Evolutionary conservation across 2,797 vertebrate species (phyloP).

Genomic region (Ctenopoma multispine): DNA sequence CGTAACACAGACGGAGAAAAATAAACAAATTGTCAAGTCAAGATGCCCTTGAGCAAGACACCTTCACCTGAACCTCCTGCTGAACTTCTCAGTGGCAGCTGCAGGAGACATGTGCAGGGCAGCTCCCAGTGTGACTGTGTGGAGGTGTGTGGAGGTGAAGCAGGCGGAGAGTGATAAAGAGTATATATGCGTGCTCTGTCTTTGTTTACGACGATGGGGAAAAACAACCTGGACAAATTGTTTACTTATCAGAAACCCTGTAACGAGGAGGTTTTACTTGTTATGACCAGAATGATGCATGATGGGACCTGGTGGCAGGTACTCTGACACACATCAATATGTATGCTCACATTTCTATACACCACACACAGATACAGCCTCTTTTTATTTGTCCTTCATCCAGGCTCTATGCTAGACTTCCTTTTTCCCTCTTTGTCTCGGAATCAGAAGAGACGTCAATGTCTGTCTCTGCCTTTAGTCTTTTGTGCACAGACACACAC

Average conservation of each 20-base stretch:
- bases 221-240: slow-evolving; percentile 14
- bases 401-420: slow-evolving; percentile 46
- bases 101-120: slow-evolving; percentile 45
- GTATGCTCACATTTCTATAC: slow-evolving; percentile 34
- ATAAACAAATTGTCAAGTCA: slow-evolving; percentile 26
- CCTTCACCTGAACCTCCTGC: slow-evolving; percentile 51
- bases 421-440: slow-evolving; percentile 58
- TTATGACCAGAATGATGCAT: slow-evolving; percentile 50
- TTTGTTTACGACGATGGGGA: slow-evolving; percentile 17
- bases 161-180: slow-evolving; percentile 31
- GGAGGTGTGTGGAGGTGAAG: slow-evolving; percentile 46
- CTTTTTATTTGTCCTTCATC: slow-evolving; percentile 44
- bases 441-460: slow-evolving; percentile 65
- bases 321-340: slow-evolving; percentile 52
- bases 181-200: slow-evolving; percentile 7
- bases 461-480: slow-evolving; percentile 67
- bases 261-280: slow-evolving; percentile 39
- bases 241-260: slow-evolving; percentile 37
- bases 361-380: slow-evolving; percentile 48
- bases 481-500: slow-evolving; percentile 47
- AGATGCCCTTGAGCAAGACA: slow-evolving; percentile 69
- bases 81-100: slow-evolving; percentile 40
- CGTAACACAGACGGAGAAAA: slow-evolving; percentile 17
- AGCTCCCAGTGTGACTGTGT: slow-evolving; percentile 39
- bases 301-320: slow-evolving; percentile 38